Evolutionary conservation across 2,113 vertebrate species (phyloP).

Genomic region (Ophiodon elongatus): DNA sequence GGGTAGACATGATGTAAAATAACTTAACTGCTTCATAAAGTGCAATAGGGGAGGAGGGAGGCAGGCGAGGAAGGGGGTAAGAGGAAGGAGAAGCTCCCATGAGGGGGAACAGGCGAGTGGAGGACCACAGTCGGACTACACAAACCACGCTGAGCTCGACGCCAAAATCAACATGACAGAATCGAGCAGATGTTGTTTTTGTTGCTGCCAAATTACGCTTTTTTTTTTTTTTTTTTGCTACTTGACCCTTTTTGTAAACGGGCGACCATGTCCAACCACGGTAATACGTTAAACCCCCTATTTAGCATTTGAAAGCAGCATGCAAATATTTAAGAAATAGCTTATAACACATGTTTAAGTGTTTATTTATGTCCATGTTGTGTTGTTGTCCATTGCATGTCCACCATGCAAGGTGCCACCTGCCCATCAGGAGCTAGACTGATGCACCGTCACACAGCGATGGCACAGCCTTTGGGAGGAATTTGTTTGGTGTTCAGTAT

Average conservation of each 20-base stretch:
- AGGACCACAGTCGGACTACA: constrained; percentile 63
- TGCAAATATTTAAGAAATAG: background rate
- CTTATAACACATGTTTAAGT: background rate
- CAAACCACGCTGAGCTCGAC: constrained; percentile 54
- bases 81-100: constrained; percentile 64
- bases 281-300: background rate
- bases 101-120: constrained; percentile 52
- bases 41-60: constrained; percentile 19
- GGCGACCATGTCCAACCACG: constrained; percentile 8
- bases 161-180: constrained; percentile 77
- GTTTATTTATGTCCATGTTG: background rate
- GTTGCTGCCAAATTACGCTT: constrained; percentile 61
- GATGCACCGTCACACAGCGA: too few species aligned
- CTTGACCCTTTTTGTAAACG: constrained; percentile 62
- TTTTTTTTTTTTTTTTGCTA: constrained; percentile 34
- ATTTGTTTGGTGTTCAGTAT: too few species aligned
- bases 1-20: constrained; percentile 80
- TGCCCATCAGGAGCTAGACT: too few species aligned
- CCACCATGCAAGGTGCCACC: too few species aligned
- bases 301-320: background rate
- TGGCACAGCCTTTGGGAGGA: too few species aligned
- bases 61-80: background rate
- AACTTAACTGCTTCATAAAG: constrained; percentile 80
- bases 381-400: too few species aligned
- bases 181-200: constrained; percentile 64